Evolutionary conservation across 2,888 invertebrate species (phyloP).

Genomic region (Polymixis flavicincta): DNA sequence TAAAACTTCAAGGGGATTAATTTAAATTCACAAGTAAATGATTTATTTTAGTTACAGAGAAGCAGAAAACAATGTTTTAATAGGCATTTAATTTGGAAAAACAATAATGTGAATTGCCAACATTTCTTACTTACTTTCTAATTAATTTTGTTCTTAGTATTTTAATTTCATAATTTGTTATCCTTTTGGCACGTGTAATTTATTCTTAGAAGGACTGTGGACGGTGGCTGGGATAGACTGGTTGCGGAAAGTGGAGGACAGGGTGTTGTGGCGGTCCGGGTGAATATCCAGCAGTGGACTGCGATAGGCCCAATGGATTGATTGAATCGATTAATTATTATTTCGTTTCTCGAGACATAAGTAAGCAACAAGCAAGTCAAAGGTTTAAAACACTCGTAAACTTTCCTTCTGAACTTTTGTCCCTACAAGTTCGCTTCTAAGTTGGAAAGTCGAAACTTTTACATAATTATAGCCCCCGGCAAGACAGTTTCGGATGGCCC

Average conservation of each 20-base stretch:
- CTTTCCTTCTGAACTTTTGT: slow-evolving; percentile 40
- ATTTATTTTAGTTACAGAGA: background rate
- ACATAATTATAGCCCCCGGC: slow-evolving; percentile 59
- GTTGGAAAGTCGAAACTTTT: slow-evolving; percentile 59
- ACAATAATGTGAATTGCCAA: background rate
- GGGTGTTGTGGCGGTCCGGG: background rate
- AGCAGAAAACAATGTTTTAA: background rate
- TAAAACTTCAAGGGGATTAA: background rate
- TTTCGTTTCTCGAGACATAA: background rate
- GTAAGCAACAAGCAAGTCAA: slow-evolving; percentile 28
- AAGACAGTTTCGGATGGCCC: slow-evolving; percentile 43
- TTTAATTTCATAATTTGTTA: background rate
- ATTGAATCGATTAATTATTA: slow-evolving; percentile 11
- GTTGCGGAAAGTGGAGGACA: background rate
- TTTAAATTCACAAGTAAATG: background rate
- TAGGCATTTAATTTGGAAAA: background rate
- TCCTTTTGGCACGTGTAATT: background rate
- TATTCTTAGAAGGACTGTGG: background rate
- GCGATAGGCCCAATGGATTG: background rate
- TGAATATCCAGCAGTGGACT: background rate
- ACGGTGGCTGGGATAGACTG: background rate
- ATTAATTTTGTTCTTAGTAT: background rate
- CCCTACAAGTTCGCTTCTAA: slow-evolving; percentile 30
- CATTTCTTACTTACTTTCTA: background rate
- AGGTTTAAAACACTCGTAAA: slow-evolving; percentile 35